A percentile compares a stretch with the other conserved stretches of the same genome.
These are phyloP conservation scores for Teleopsis dalmanni DNA, from an alignment of 1,140 invertebrate genomes.

Conservation along the genomic window DNA sequence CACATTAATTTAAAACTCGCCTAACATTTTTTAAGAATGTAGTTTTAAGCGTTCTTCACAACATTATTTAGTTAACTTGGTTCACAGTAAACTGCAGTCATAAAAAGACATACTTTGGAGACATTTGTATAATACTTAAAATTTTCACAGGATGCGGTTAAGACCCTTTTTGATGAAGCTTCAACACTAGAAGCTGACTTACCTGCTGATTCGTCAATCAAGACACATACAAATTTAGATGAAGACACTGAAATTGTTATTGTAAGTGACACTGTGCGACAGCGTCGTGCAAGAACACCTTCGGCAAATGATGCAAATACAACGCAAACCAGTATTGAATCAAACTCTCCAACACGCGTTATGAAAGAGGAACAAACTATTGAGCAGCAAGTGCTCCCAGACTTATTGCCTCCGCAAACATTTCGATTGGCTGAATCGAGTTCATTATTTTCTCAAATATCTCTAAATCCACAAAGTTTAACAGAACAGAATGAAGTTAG, in stretches of 20 bases:
- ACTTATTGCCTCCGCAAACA: constrained; percentile 45
- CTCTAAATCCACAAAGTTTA: constrained; percentile 19
- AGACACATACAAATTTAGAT: constrained; percentile 11
- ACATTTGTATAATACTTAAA: neutral
- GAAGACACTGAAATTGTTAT: constrained; percentile 42
- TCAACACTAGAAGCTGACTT: constrained; percentile 15
- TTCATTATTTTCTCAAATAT: constrained; percentile 62
- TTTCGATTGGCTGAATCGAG: constrained; percentile 60
- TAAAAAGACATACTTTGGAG: no score
- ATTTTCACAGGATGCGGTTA: constrained; percentile 27
- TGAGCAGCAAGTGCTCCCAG: constrained; percentile 25
- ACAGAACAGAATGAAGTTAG: neutral
- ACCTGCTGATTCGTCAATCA: neutral
- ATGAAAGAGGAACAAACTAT: neutral
- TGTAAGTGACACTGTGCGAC: constrained; percentile 43
- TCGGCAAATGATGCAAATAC: constrained; percentile 9
- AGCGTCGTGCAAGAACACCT: constrained; percentile 36
- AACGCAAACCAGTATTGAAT: constrained; percentile 12
- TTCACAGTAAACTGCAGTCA: no score
- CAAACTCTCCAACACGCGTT: neutral
- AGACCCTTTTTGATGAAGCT: constrained; percentile 27
- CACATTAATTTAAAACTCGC: no score
- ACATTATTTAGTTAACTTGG: no score
- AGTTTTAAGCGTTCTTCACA: no score
- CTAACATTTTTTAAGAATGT: no score